phyloP scores from a whole-genome alignment of 2,888 invertebrate genomes.

The Pomacea canaliculata region DNA sequence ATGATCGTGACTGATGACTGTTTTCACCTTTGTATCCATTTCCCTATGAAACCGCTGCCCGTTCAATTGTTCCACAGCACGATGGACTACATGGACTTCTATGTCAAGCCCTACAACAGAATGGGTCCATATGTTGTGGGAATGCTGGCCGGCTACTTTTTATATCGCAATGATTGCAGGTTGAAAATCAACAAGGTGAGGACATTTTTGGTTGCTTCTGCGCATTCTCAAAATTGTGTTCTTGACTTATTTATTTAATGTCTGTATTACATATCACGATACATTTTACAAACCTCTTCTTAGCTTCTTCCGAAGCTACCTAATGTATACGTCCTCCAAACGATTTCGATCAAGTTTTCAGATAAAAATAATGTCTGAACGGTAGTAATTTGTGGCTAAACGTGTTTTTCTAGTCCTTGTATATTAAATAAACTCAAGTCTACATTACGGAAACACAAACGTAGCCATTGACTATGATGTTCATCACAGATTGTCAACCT shows the following conservation, averaged over 20 bases:
- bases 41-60: too few species aligned
- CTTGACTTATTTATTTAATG: background rate
- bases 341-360: too few species aligned
- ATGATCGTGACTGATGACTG: too few species aligned
- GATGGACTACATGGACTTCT: conserved; percentile 38
- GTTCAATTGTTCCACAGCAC: background rate
- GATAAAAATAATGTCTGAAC: too few species aligned
- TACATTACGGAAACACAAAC: too few species aligned
- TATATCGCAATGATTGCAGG: conserved; percentile 59
- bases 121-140: conserved; percentile 71
- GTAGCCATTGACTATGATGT: background rate
- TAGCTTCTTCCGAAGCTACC: too few species aligned
- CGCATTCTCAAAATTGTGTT: background rate
- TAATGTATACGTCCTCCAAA: too few species aligned
- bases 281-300: background rate
- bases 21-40: too few species aligned
- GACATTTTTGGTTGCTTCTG: background rate
- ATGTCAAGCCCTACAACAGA: conserved; percentile 70
- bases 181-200: conserved; percentile 49
- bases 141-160: conserved; percentile 68
- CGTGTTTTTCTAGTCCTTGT: too few species aligned
- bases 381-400: too few species aligned
- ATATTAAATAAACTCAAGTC: too few species aligned
- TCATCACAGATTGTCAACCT: conserved; percentile 4
- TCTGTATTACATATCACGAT: background rate